These are phyloP conservation scores for Hydra vulgaris DNA, from an alignment of 30 jellyfish, hydroid and myxozoan genomes.

Conservation along the genomic window DNA sequence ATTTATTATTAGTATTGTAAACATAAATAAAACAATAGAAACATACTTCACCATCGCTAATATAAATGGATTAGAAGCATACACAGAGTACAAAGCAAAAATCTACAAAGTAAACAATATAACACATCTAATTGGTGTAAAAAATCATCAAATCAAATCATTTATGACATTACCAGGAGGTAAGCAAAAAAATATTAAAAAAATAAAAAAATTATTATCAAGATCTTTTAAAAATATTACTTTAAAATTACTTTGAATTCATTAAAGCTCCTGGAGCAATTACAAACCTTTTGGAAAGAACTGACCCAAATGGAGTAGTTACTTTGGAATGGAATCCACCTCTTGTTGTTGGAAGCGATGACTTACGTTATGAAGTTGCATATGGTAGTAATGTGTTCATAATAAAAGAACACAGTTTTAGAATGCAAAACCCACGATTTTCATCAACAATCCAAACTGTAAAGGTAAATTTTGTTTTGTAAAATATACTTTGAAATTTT, in stretches of 20 bases:
- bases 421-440: background rate
- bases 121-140: slow-evolving; percentile 29
- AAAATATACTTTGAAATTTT: background rate
- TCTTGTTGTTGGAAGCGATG: slow-evolving; percentile 22
- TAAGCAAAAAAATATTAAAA: slow-evolving; percentile 13
- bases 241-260: background rate
- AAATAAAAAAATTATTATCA: background rate
- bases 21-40: background rate
- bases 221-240: background rate
- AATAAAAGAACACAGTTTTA: background rate
- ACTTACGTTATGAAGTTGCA: slow-evolving; percentile 16
- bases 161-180: slow-evolving; percentile 54
- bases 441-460: background rate
- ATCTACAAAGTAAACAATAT: slow-evolving; percentile 30
- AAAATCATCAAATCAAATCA: background rate
- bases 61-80: slow-evolving; percentile 20
- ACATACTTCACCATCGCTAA: background rate
- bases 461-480: background rate
- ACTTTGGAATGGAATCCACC: slow-evolving; percentile 45
- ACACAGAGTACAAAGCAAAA: slow-evolving; percentile 14
- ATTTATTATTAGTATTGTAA: background rate
- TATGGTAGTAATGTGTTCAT: slow-evolving; percentile 8
- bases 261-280: slow-evolving; percentile 40
- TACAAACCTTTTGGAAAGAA: background rate
- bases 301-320: slow-evolving; percentile 36